These are phyloP conservation scores for Sorex fumeus DNA, from an alignment of 2,113 vertebrate species.

Conservation along the genomic window DNA sequence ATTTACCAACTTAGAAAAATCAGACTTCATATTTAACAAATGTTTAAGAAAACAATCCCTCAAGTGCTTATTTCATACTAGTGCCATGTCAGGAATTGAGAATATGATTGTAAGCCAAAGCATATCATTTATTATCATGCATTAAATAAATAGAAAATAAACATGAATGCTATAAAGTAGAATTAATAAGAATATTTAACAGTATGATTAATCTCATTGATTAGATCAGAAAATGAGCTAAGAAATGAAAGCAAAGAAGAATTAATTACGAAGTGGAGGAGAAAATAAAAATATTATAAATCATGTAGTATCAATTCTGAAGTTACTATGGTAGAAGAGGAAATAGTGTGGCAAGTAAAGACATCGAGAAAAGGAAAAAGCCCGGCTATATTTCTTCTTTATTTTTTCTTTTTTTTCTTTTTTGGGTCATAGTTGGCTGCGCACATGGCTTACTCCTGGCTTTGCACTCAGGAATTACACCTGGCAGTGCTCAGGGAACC, in stretches of 20 bases:
- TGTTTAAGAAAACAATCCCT: conserved; percentile 37
- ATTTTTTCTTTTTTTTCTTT: too few species aligned
- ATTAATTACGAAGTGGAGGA: neutral
- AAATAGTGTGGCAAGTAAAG: fast-evolving
- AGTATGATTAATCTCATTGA: neutral
- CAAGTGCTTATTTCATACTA: conserved; percentile 13
- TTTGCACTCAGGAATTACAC: too few species aligned
- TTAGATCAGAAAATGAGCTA: neutral
- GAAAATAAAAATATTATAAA: neutral
- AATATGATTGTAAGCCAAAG: conserved; percentile 25
- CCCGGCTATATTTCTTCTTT: fast-evolving
- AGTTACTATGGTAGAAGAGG: neutral
- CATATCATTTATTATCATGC: neutral
- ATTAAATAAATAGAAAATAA: neutral
- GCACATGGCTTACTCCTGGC: too few species aligned
- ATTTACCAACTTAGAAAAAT: conserved; percentile 15
- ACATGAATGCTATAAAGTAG: neutral
- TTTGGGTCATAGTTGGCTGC: too few species aligned
- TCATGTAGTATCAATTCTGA: fast-evolving
- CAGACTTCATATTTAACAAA: conserved; percentile 30
- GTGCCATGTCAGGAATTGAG: neutral
- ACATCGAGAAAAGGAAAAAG: neutral
- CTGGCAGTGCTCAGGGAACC: too few species aligned
- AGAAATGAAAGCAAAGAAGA: neutral
- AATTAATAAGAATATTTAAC: conserved; percentile 26